Evolutionary conservation across 2,888 invertebrate genomes (phyloP), one percentile per base, ranked within the genome.

Genomic region (Pyralis farinalis): DNA sequence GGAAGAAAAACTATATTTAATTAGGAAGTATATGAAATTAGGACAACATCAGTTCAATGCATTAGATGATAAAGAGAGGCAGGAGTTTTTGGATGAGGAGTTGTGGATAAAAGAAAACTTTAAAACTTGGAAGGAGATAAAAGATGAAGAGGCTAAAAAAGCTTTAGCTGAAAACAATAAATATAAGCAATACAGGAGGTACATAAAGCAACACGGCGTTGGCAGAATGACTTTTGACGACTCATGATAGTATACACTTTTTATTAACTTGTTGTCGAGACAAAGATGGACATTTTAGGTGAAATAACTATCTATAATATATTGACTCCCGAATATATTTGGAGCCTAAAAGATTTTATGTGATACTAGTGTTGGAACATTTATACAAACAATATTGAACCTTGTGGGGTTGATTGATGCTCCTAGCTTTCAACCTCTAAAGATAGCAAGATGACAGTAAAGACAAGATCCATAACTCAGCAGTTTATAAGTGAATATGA

Each of bases 171-270:
- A 97, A 60, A 97, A 94, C 81, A 94, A 94, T 38, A 92, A 94
- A 64, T 96, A 97, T 72, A 97, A 97, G 79, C 94, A 95, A 48
- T 97, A 97, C 68, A 90, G 97, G 46, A 90, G 98, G 43, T 97
- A 96, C 73, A 93, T 98, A 86, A 97, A 96, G 78, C 95, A 95
- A 62, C 96, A 97, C 70, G 97, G 97, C 1, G 93, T 95, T 0
- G 95, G 96, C 0, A 91, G 97, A 65, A 95, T 98, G 90, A 96
- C 95, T n/a, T 98, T 98, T 75, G 96, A 95, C 61, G 96, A 96
- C 71, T 95, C 92, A 40, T 92, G 87, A 89, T 63, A 43, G 10
- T 34, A 12, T 34, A 12, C 31, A 32, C 22, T 3, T 30, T 9
- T 31, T 12, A 32, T 21, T 34, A 12, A 40, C 34, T 33, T 44